These are phyloP conservation scores for Dinomys branickii DNA, from an alignment of 2,113 vertebrate species.

Conservation along the genomic window DNA sequence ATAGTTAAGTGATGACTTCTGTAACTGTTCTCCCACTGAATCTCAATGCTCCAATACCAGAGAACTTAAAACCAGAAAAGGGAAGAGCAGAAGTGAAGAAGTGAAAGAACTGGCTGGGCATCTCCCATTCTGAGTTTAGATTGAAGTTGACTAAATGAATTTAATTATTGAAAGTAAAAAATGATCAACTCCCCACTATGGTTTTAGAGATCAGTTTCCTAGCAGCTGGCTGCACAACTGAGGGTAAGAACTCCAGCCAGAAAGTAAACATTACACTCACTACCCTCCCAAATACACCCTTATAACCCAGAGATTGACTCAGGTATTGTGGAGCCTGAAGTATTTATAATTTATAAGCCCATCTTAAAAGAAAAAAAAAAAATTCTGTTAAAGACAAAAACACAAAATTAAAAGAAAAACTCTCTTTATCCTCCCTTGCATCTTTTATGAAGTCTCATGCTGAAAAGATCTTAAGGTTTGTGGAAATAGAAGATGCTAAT, in stretches of 20 bases:
- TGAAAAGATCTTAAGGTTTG: slow-evolving; percentile 23
- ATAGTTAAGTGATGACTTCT: not conserved
- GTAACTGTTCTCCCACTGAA: not conserved
- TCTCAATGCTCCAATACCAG: not conserved
- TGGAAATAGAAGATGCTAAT: not conserved
- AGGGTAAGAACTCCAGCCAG: not conserved
- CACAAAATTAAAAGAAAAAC: slow-evolving; percentile 13
- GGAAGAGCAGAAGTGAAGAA: not conserved
- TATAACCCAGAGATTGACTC: not conserved
- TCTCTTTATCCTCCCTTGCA: not conserved
- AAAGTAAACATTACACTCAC: not conserved
- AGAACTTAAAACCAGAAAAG: not conserved
- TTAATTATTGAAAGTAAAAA: slow-evolving; percentile 42
- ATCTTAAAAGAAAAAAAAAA: not conserved
- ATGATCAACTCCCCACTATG: not conserved
- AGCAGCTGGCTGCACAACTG: not conserved
- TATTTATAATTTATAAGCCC: not conserved
- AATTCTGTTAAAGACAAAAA: not conserved
- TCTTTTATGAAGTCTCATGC: not conserved
- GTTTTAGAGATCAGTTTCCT: not conserved
- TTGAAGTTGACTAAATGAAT: not conserved
- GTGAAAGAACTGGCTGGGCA: not conserved
- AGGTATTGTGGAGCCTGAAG: not conserved
- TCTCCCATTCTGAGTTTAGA: not conserved
- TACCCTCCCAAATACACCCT: not conserved